Evolutionary conservation across 2,888 invertebrate species (phyloP).

Genomic region (Fragum fragum): DNA sequence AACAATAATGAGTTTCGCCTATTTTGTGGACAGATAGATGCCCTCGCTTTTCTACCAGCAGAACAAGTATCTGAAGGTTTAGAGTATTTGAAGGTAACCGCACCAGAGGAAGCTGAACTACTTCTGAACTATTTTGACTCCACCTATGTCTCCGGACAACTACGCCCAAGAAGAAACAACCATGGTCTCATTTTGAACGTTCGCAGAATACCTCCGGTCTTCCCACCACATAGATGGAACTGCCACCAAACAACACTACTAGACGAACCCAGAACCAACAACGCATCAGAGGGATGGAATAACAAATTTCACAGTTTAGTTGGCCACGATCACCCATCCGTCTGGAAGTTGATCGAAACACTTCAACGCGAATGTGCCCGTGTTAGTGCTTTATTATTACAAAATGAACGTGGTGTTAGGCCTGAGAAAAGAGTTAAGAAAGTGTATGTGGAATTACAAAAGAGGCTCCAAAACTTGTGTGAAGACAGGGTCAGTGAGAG

Average conservation of each 20-base stretch:
- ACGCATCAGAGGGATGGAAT: conserved; percentile 17
- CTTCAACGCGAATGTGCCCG: conserved; percentile 13
- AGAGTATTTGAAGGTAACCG: neutral
- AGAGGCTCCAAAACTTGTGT: conserved; percentile 9
- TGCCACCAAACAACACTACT: neutral
- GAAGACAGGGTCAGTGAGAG: neutral
- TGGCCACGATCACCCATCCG: neutral
- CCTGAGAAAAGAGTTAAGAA: conserved; percentile 21
- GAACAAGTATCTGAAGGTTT: conserved; percentile 21
- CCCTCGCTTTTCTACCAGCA: conserved; percentile 20
- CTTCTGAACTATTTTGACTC: conserved; percentile 21
- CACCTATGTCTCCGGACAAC: conserved; percentile 27
- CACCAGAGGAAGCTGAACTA: conserved; percentile 16
- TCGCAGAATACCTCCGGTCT: conserved; percentile 18
- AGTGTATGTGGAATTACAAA: conserved; percentile 13
- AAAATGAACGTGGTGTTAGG: conserved; percentile 19
- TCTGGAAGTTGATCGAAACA: conserved; percentile 18
- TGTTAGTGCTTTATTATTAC: neutral
- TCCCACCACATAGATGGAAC: conserved; percentile 22
- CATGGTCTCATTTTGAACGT: conserved; percentile 1
- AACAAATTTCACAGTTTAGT: conserved; percentile 9
- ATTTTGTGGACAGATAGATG: conserved; percentile 28
- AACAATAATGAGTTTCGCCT: neutral
- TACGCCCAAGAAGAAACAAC: conserved; percentile 1
- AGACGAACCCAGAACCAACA: conserved; percentile 10